Percentiles rank a stretch among this genome's conserved stretches.
Evolutionary conservation across 2,888 invertebrate genomes (phyloP).

Genomic region (Steinernema scapterisci): DNA sequence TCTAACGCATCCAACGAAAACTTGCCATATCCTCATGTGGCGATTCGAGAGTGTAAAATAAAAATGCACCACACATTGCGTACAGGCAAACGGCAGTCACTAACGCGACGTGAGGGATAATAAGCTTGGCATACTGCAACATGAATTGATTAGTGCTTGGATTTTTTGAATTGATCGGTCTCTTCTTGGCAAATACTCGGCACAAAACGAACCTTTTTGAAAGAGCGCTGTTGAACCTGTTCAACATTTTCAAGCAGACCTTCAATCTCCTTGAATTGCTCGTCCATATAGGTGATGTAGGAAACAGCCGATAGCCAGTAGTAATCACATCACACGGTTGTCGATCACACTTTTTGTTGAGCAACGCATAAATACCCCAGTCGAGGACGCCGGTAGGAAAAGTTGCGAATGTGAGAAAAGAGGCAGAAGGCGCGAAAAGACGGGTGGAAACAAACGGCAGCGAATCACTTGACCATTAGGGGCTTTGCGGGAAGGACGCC

Average conservation of each 20-base stretch:
- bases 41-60: slow-evolving; percentile 65
- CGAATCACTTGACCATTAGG: slow-evolving; percentile 27
- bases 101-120: slow-evolving; percentile 66
- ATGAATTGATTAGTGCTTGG: slow-evolving; percentile 29
- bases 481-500: neutral
- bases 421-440: slow-evolving; percentile 6
- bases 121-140: slow-evolving; percentile 60
- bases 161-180: neutral
- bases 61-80: slow-evolving; percentile 63
- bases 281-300: slow-evolving; percentile 30
- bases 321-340: slow-evolving; percentile 18
- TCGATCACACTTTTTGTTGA: slow-evolving; percentile 9
- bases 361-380: slow-evolving; percentile 24
- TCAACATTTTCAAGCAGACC: slow-evolving; percentile 40
- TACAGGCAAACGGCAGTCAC: slow-evolving; percentile 65
- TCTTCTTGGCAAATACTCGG: neutral
- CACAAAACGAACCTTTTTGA: slow-evolving; percentile 34
- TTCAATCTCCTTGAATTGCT: slow-evolving; percentile 38
- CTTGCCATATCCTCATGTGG: slow-evolving; percentile 63
- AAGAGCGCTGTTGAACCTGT: slow-evolving; percentile 27
- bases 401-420: slow-evolving; percentile 11
- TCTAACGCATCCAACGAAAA: neutral
- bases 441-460: neutral
- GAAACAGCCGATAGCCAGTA: neutral
- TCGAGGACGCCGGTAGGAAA: neutral